These are phyloP conservation scores for Allophyes oxyacanthae DNA, from an alignment of 2,888 invertebrate genomes.

Conservation along the genomic window DNA sequence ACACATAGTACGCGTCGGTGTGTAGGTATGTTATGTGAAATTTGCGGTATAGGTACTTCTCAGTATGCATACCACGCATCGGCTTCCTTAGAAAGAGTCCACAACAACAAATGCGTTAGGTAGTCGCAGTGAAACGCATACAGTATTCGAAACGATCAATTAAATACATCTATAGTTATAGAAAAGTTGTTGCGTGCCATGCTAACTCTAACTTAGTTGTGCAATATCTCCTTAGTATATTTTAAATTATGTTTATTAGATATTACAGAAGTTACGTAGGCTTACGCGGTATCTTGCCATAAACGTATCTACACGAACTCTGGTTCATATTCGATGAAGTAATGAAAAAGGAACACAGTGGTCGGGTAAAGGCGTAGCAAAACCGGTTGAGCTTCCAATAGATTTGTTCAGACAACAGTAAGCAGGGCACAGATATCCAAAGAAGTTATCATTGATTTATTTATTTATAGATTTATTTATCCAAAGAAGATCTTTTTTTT, in stretches of 20 bases:
- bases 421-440: too few species aligned
- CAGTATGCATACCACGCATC: slow-evolving; percentile 72
- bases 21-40: slow-evolving; percentile 68
- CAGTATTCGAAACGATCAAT: slow-evolving; percentile 71
- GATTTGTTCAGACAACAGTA: too few species aligned
- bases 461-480: too few species aligned
- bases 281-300: slow-evolving; percentile 23
- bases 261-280: slow-evolving; percentile 45
- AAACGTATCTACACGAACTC: too few species aligned
- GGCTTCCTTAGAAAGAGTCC: slow-evolving; percentile 67
- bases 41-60: slow-evolving; percentile 67
- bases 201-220: slow-evolving; percentile 53
- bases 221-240: slow-evolving; percentile 66
- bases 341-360: too few species aligned
- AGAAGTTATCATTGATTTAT: too few species aligned
- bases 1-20: slow-evolving; percentile 16
- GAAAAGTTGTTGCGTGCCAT: slow-evolving; percentile 44
- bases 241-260: slow-evolving; percentile 37
- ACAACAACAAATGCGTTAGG: slow-evolving; percentile 65
- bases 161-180: slow-evolving; percentile 57
- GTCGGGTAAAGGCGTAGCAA: too few species aligned
- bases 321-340: too few species aligned
- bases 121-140: slow-evolving; percentile 70
- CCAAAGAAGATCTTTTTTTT: too few species aligned
- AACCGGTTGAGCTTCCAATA: too few species aligned